phyloP scores from a whole-genome alignment of 2,888 invertebrate species.

The Pherbina coryleti region DNA sequence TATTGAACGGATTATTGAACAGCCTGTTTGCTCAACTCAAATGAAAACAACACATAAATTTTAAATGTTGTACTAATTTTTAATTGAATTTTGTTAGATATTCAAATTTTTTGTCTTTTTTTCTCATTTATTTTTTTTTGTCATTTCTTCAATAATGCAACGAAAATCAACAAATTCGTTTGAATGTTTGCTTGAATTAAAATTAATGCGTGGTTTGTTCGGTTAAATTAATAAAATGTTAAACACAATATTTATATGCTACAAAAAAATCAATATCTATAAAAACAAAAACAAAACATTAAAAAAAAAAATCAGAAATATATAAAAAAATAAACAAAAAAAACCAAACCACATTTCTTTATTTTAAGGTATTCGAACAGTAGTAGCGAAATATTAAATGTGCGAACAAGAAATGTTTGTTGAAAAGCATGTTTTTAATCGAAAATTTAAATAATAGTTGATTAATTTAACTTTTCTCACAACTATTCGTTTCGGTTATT shows the following conservation, averaged over 20 bases:
- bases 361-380: background rate
- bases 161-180: constrained; percentile 5
- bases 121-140: background rate
- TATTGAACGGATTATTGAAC: no score
- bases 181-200: background rate
- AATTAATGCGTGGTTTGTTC: background rate
- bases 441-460: no score
- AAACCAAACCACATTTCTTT: no score
- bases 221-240: constrained; percentile 24
- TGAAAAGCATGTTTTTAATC: no score
- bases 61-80: background rate
- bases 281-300: background rate
- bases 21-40: no score
- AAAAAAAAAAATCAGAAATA: background rate
- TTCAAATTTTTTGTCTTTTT: background rate
- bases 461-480: no score
- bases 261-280: background rate
- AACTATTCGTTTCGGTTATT: no score
- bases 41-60: background rate
- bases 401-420: no score
- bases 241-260: constrained; percentile 14
- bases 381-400: background rate
- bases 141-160: background rate
- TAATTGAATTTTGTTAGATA: background rate
- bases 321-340: no score